A percentile compares a stretch with the other conserved stretches of the same genome.
Conservation (phyloP, 2,113 vertebrate species). For the Hepsetus odoe region DNA sequence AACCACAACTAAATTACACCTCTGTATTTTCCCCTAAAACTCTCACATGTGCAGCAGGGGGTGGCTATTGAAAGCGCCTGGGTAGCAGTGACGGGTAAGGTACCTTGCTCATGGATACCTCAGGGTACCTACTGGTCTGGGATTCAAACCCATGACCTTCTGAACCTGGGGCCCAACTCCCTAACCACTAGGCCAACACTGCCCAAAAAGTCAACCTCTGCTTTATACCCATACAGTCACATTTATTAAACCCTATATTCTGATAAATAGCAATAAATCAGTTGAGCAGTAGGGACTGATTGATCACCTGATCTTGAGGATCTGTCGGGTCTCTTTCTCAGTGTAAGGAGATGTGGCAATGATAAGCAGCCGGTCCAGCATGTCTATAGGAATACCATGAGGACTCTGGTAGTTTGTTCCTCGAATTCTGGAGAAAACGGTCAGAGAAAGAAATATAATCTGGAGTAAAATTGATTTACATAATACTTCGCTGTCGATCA, state of each 20-base stretch:
- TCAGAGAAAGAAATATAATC: neutral
- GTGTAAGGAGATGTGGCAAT: conserved; percentile 89
- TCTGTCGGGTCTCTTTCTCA: conserved; percentile 90
- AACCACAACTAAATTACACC: too few species aligned
- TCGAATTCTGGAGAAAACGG: conserved; percentile 77
- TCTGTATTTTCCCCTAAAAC: too few species aligned
- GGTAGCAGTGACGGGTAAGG: too few species aligned
- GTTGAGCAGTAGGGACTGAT: neutral
- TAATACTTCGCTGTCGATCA: neutral
- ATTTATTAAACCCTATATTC: neutral
- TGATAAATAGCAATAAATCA: neutral
- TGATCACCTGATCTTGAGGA: conserved; percentile 87
- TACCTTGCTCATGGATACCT: too few species aligned
- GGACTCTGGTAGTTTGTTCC: conserved; percentile 93
- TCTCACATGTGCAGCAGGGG: too few species aligned
- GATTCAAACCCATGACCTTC: too few species aligned
- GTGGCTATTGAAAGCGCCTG: too few species aligned
- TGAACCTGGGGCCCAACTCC: too few species aligned
- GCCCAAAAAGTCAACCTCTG: too few species aligned
- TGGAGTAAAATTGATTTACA: neutral
- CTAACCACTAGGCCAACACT: too few species aligned
- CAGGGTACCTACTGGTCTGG: too few species aligned
- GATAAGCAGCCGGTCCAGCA: conserved; percentile 89
- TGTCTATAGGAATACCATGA: conserved; percentile 89
- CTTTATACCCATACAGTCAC: too few species aligned